Conservation (phyloP, 2,113 vertebrate species). For the Accipiter cooperii region DNA sequence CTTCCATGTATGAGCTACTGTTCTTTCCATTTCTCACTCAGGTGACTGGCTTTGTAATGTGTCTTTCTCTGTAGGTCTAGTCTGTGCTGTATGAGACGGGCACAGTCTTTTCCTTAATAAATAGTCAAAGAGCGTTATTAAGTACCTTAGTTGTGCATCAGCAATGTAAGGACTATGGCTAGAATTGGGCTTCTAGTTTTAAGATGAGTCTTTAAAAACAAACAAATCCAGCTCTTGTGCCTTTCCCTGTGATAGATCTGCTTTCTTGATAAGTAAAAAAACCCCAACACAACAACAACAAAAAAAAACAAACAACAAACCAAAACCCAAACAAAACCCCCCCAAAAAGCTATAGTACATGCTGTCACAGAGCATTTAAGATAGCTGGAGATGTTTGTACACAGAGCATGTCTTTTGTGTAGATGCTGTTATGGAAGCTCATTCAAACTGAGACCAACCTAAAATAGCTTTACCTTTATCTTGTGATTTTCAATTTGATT, state of each 20-base stretch:
- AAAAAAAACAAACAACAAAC: no score
- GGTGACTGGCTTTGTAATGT: neutral
- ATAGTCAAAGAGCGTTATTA: neutral
- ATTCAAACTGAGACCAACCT: neutral
- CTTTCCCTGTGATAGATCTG: neutral
- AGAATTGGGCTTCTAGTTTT: neutral
- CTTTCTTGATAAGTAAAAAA: neutral
- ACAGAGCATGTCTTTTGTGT: neutral
- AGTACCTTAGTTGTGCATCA: neutral
- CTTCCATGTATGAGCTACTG: neutral
- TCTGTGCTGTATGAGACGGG: neutral
- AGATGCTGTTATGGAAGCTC: neutral
- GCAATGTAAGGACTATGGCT: neutral
- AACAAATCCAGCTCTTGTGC: neutral
- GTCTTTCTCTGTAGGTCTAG: neutral
- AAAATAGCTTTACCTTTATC: conserved; percentile 11
- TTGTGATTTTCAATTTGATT: conserved; percentile 16
- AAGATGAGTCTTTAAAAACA: neutral
- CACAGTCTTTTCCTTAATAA: neutral
- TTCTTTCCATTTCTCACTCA: neutral
- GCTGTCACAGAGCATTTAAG: neutral
- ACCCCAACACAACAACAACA: no score
- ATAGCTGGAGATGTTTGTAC: neutral
- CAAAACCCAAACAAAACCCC: neutral
- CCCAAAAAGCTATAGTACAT: neutral